Conservation (phyloP, 2,113 vertebrate genomes). For the Gasterosteus nipponicus region DNA sequence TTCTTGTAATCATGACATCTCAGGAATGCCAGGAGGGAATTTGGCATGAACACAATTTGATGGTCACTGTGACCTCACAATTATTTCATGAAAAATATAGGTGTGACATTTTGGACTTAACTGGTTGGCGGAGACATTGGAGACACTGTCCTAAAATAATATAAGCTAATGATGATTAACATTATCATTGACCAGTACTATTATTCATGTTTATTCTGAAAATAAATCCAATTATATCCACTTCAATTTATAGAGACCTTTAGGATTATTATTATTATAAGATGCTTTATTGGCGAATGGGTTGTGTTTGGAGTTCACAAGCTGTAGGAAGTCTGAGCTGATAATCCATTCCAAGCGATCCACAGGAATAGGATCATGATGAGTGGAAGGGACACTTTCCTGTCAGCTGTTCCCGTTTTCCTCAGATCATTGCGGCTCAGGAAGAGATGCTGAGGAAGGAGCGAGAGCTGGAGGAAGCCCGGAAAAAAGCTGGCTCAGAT, state of each 20-base stretch:
- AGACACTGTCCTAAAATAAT: background rate
- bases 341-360: constrained; percentile 13
- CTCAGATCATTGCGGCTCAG: constrained; percentile 97
- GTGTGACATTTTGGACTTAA: background rate
- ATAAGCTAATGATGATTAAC: background rate
- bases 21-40: background rate
- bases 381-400: constrained; percentile 11
- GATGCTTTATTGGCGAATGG: background rate
- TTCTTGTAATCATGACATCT: background rate
- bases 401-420: constrained; percentile 39
- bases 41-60: background rate
- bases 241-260: background rate
- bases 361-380: constrained; percentile 11
- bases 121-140: background rate
- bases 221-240: background rate
- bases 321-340: background rate
- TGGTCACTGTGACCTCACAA: background rate
- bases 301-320: constrained; percentile 1
- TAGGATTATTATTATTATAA: background rate
- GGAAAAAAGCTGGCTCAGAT: constrained; percentile 99
- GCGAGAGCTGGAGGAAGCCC: constrained; percentile 94
- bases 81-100: background rate
- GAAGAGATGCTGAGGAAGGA: constrained; percentile 99
- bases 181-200: background rate
- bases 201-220: background rate